Evolutionary conservation across 2,797 vertebrate species (phyloP), one percentile per base, ranked within the genome.

Genomic region (Lophura swinhoii): DNA sequence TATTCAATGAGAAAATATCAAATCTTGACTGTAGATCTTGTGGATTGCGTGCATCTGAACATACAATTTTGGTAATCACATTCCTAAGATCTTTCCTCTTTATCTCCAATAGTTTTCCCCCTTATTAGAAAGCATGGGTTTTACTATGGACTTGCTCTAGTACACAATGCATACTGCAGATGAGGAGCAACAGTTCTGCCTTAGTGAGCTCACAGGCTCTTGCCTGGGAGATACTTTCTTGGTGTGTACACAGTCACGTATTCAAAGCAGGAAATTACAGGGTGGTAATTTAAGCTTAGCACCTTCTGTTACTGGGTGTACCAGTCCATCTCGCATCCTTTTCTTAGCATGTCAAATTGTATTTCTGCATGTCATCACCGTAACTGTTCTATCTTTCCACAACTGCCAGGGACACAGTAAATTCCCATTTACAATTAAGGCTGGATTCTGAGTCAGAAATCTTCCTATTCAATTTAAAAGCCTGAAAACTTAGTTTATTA

Each of bases 291-390:
- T 94, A 93, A 88, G 81, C 71, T 83, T 69, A 93, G 75, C 83
- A 35, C 91, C 83, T 92, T 91, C 92, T 82, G 84, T 92, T 92
- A 96, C 77, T 84, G 80, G 63, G 33, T 91, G 66, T 93, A 91
- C 90, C 66, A 90, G 78, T 96, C 90, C 87, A 94, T 94, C 95
- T 87, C 76, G 48, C 59, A n/a, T 72, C 78, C 70, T 91, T 82
- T 82, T 59, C 78, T 87, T 74, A 67, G 72, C 81, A 44, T 41
- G 72, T 77, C 91, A 93, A 77, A 80, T 92, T 66, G 17, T 85
- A 91, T 90, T 95, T 91, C 88, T 91, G 66, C 75, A 53, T 67
- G 78, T 91, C 75, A 63, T 46, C 77, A 72, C 90, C 62, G 56
- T 88, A 96, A 88, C 20, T 86, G 26, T 73, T 88, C 66, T 79